Evolutionary conservation across 2,888 invertebrate species (phyloP).

Genomic region (Thera britannica): DNA sequence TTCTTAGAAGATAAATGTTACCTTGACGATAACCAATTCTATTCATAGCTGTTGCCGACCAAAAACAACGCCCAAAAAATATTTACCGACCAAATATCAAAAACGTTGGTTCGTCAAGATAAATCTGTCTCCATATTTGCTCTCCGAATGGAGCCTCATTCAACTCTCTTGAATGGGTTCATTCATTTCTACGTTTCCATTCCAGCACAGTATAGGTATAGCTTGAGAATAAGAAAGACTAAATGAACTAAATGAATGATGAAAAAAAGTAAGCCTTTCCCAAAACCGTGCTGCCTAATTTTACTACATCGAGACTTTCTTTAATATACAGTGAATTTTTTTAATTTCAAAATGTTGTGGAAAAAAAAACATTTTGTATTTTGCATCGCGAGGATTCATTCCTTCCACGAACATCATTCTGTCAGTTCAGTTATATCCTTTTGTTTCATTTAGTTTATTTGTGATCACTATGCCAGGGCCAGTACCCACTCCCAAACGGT

Average conservation of each 20-base stretch:
- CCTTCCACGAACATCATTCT: no score
- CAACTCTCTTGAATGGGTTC: slow-evolving; percentile 49
- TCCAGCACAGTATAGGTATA: slow-evolving; percentile 44
- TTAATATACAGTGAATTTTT: no score
- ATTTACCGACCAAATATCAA: slow-evolving; percentile 51
- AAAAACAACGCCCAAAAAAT: slow-evolving; percentile 34
- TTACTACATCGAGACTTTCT: no score
- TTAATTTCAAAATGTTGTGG: no score
- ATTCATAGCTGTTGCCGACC: slow-evolving; percentile 6
- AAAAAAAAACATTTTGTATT: no score
- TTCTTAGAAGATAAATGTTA: neutral
- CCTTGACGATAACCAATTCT: neutral
- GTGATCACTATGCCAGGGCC: no score
- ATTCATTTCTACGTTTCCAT: slow-evolving; percentile 58
- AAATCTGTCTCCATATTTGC: slow-evolving; percentile 57
- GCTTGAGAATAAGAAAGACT: slow-evolving; percentile 31
- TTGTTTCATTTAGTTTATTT: no score
- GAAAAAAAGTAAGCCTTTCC: neutral
- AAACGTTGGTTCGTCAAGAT: slow-evolving; percentile 44
- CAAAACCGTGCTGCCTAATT: no score
- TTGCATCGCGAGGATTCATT: no score
- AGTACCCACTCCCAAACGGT: no score
- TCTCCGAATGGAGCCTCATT: slow-evolving; percentile 53
- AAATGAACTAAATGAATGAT: neutral
- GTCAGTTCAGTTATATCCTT: no score